A percentile compares a stretch with the other conserved stretches of the same genome.
phyloP scores from a whole-genome alignment of 2,888 invertebrate genomes.

The Heliconius charithonia region DNA sequence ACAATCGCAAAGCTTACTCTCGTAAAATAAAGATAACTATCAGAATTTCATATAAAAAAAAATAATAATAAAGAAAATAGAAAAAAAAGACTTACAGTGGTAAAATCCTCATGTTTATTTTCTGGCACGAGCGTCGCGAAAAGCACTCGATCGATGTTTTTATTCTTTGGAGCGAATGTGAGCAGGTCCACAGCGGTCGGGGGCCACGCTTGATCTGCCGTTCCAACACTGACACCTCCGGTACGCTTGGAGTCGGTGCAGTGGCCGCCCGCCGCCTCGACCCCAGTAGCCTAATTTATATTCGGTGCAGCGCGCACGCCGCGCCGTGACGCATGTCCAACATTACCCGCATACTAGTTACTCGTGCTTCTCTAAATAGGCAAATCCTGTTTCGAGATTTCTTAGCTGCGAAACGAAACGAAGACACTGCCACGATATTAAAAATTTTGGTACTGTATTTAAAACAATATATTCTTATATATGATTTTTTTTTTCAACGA shows the following conservation, averaged over 20 bases:
- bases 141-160: slow-evolving; percentile 68
- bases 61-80: slow-evolving; percentile 21
- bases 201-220: slow-evolving; percentile 76
- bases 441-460: not conserved
- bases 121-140: slow-evolving; percentile 58
- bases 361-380: slow-evolving; percentile 51
- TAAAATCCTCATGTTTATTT: slow-evolving; percentile 71
- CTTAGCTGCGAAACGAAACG: not conserved
- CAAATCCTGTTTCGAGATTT: slow-evolving; percentile 57
- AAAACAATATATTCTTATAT: not conserved
- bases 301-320: slow-evolving; percentile 58
- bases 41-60: slow-evolving; percentile 10
- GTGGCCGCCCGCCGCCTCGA: slow-evolving; percentile 55
- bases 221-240: slow-evolving; percentile 60
- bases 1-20: slow-evolving; percentile 69
- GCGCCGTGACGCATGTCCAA: slow-evolving; percentile 55
- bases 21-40: not conserved
- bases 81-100: slow-evolving; percentile 67
- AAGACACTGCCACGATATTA: not conserved
- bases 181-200: slow-evolving; percentile 75
- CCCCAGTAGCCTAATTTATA: slow-evolving; percentile 67
- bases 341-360: slow-evolving; percentile 60
- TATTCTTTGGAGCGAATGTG: slow-evolving; percentile 59
- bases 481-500: not conserved
- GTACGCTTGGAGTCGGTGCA: slow-evolving; percentile 57